Evolutionary conservation across 2,797 vertebrate genomes (phyloP), one percentile per base, ranked within the genome.

Genomic region (Poecile montanus): DNA sequence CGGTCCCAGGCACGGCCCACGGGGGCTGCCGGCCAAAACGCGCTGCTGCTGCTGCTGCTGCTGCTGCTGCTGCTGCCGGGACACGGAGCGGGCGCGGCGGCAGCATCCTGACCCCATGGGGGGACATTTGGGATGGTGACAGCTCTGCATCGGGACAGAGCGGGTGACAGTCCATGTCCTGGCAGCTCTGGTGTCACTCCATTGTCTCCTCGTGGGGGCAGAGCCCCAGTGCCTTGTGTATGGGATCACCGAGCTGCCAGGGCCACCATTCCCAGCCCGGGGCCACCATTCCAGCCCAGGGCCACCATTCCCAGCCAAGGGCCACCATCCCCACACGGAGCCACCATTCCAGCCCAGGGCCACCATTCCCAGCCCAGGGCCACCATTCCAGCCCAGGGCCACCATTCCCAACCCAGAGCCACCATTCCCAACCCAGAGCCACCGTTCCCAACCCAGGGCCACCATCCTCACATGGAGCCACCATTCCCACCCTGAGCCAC

Each of bases 191-290:
- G 7, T 4, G 13, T n/a, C 19, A 1, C 9, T 36, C 32, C 32
- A 3, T 36, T 13, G 3, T 62, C 20, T 45, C 54, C 57, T 50
- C 30, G 3, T 27, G 21, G 66, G 77, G 77, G 36, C 48, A 79
- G 19, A 83, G 27, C 44, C 44, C 30, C 70, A 16, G 57, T 1
- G 2, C 15, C 13, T 16, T 0, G 1, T 5, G 15, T 11, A 8
- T 0, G 6, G 63, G 26, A 11, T 7, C 2, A 0, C 13, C 2
- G 1, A 4, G 50, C 2, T 45, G 23, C 19, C 16, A 4, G 3
- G 6, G 42, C n/a, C 44, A 6, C 53, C 47, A 42, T 15, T 4
- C 5, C 14, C 30, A 29, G 36, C 36, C 36, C 36, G 36, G 36
- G 36, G 36, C 36, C 36, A 36, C 36, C 36, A 36, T 16, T 26